Evolutionary conservation across 2,113 vertebrate genomes (phyloP).

Genomic region (Onychostruthus taczanowskii): DNA sequence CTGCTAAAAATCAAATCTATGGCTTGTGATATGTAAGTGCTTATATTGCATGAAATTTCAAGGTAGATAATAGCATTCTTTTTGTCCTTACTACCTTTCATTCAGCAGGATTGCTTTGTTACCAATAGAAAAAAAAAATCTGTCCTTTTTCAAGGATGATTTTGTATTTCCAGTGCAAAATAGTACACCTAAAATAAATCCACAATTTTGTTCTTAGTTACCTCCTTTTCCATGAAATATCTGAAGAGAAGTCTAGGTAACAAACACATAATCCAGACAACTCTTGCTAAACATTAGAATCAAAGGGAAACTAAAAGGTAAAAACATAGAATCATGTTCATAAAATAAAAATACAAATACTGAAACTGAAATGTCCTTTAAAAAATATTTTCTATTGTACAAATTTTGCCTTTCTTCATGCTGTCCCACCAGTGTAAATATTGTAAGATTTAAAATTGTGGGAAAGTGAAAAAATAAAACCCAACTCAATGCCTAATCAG

Average conservation of each 20-base stretch:
- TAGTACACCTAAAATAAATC: not conserved
- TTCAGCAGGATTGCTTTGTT: not conserved
- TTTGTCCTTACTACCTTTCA: not conserved
- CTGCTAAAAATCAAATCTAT: not conserved
- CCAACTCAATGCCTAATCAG: not conserved
- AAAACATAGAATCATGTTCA: not conserved
- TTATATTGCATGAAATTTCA: not conserved
- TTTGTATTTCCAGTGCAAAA: not conserved
- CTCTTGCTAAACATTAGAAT: not conserved
- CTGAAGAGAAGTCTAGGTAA: not conserved
- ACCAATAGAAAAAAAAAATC: not conserved
- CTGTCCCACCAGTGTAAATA: not conserved
- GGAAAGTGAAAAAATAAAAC: not conserved
- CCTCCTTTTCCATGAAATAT: not conserved
- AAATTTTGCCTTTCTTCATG: not conserved
- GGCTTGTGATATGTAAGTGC: not conserved
- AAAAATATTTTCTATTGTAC: not conserved
- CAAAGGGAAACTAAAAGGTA: not conserved
- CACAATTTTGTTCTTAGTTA: not conserved
- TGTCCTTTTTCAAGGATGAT: not conserved
- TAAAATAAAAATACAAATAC: not conserved
- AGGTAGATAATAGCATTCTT: not conserved
- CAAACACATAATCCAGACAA: not conserved
- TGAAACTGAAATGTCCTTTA: not conserved
- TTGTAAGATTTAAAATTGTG: not conserved